phyloP scores from a whole-genome alignment of 2,113 vertebrate genomes.

The Phaethornis superciliosus region DNA sequence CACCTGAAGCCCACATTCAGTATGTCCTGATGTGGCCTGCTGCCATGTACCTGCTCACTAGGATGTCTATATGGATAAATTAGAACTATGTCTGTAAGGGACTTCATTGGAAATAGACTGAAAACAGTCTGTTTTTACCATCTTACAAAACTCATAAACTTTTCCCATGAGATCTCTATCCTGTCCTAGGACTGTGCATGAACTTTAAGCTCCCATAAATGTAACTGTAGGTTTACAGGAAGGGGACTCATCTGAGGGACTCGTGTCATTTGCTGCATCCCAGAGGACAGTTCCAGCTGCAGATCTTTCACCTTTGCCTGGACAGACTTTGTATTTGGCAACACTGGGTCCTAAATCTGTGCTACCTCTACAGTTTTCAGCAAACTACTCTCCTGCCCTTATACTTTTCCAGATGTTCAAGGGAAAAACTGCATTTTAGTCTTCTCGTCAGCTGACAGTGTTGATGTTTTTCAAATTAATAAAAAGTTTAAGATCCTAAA shows the following conservation, averaged over 20 bases:
- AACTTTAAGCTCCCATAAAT: conserved; percentile 10
- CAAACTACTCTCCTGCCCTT: conserved; percentile 18
- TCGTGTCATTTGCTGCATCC: neutral
- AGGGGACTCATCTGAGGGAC: neutral
- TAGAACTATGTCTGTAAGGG: neutral
- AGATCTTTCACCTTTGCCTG: neutral
- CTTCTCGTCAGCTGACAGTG: conserved; percentile 24
- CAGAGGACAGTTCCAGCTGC: neutral
- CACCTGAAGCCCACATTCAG: neutral
- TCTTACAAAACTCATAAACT: neutral
- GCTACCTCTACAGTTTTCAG: conserved; percentile 38
- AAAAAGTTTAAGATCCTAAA: conserved; percentile 14
- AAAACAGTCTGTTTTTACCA: neutral
- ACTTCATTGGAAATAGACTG: neutral
- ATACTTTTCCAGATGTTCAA: conserved; percentile 50
- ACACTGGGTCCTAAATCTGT: conserved; percentile 26
- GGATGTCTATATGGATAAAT: neutral
- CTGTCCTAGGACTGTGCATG: neutral
- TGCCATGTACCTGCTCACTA: neutral
- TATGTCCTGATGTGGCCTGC: neutral
- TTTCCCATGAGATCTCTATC: neutral
- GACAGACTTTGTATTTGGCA: conserved; percentile 8
- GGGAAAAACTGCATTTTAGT: conserved; percentile 31
- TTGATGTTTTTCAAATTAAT: conserved; percentile 55
- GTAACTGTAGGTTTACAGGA: neutral